Base-by-base conservation (phyloP, 1,140 invertebrate species). In the Eciton burchellii region DNA sequence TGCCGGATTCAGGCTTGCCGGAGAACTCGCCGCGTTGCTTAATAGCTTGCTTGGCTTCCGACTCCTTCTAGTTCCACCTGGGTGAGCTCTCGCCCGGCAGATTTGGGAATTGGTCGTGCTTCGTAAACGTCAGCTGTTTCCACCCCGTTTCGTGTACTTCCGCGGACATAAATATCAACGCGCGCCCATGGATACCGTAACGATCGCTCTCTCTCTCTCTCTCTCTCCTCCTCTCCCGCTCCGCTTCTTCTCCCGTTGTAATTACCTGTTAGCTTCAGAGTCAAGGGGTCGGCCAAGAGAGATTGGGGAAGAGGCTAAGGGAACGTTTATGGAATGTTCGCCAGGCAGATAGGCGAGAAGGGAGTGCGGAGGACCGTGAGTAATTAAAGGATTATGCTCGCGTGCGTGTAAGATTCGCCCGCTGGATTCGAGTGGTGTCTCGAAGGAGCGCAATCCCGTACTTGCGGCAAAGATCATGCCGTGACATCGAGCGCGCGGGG, bases 321-420 rank as follows among this genome's bases (percentile, higher is more conserved):
- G 62, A 81, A 71, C 74, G 49, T 71, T 71, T 70, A 79, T 79
- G 63, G 63, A 63, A 68, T 60, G 57, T 65, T 70, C 29, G 65
- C 19, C 71, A 19, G 49, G 3, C 57, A 29, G 73, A 45, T 76
- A 54, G 43, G 24, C 65, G 79, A 24, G 35, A 83, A 82, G 47
- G 82, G 62, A 45, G 29, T 21, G 26, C 60, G 74, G 54, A 82
- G 49, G 73, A 79, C 83, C 49, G 65, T 85, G 84, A 86, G 82
- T 90, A 90, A 91, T 91, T 89, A 90, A 90, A 79, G 87, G 89
- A 90, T 88, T 91, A 84, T 83, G 85, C 81, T 86, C 76, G 83
- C 86, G 84, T 82, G 88, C 88, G 85, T 83, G 72, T 68, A 87
- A 89, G 89, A 89, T 88, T 89, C 88, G 84, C 83, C 77, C 43